Evolutionary conservation across 1,140 invertebrate species (phyloP), one percentile per base, ranked within the genome.

Genomic region (Lasioglossum albipes): DNA sequence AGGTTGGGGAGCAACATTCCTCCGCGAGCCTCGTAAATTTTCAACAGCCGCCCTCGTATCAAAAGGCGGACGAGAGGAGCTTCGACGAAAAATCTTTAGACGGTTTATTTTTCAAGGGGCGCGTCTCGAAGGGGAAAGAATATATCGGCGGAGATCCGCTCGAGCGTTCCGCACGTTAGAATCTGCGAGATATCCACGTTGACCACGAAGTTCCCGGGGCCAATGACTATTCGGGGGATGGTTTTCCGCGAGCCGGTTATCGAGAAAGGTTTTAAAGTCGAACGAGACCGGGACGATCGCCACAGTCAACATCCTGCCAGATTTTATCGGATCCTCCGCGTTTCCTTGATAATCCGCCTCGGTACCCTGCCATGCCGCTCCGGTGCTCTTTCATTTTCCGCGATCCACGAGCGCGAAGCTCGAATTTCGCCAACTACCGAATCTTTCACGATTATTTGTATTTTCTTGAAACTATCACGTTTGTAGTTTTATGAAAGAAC

Each of bases 171-270:
- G 42, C 10, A 61, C 20, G 65, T 75, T 66, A 81, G 74, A 69
- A 85, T 78, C 61, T 69, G 69, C 62, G 54, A 65, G 84, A 82
- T 85, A 84, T 84, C 61, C 82, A 62, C 7, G 80, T 78, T 78
- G 70, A 81, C 79, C 83, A 74, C 74, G 71, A 49, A 49, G 3
- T 10, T 82, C 75, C 73, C 72, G 27, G 64, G 71, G 84, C 45
- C 67, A 82, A 83, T 72, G 83, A 82, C 71, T 71, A 75, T 78
- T 74, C 52, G 9, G 31, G 68, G 70, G 75, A 52, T 66, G 31
- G 31, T 79, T 69, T 65, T 59, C 59, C 42, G 62, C 3, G 36
- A 1, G 54, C 18, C 31, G 83, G 75, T 82, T 84, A 82, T 82
- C 75, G 67, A n/a, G 42, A 42, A 67, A 59, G 52, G 54, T 75